Evolutionary conservation across 1,140 invertebrate species (phyloP).

Genomic region (Parapsyche elsis): DNA sequence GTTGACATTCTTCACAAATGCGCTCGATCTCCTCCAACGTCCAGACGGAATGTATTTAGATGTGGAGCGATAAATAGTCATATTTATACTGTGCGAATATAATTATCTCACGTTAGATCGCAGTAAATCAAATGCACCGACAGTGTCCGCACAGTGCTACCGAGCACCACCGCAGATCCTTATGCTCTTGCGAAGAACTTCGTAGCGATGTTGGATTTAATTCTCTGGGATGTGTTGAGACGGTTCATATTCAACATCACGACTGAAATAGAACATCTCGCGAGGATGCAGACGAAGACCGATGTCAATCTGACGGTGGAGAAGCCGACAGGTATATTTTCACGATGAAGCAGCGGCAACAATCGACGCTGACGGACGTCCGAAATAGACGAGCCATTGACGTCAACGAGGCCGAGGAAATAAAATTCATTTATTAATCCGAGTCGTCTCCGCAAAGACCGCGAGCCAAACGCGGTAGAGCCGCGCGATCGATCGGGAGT

Average conservation of each 20-base stretch:
- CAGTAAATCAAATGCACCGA: too few species aligned
- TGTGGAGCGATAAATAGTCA: too few species aligned
- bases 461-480: constrained; percentile 22
- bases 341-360: neutral
- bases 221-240: too few species aligned
- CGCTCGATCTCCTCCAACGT: too few species aligned
- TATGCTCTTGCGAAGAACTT: too few species aligned
- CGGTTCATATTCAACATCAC: too few species aligned
- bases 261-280: neutral
- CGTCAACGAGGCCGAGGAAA: constrained; percentile 43
- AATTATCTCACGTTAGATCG: too few species aligned
- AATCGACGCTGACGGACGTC: neutral
- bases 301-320: neutral
- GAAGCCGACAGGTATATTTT: neutral
- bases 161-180: too few species aligned
- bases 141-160: too few species aligned
- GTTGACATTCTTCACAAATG: neutral
- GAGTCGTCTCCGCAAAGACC: constrained; percentile 42
- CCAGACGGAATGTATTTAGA: too few species aligned
- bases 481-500: neutral
- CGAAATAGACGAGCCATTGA: constrained; percentile 46
- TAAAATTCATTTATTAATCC: constrained; percentile 51
- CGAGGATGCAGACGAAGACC: neutral
- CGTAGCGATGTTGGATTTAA: too few species aligned
- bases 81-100: too few species aligned